A percentile compares a stretch with the other conserved stretches of the same genome.
Evolutionary conservation across 2,888 invertebrate genomes (phyloP).

Genomic region (Ellobium chinense): DNA sequence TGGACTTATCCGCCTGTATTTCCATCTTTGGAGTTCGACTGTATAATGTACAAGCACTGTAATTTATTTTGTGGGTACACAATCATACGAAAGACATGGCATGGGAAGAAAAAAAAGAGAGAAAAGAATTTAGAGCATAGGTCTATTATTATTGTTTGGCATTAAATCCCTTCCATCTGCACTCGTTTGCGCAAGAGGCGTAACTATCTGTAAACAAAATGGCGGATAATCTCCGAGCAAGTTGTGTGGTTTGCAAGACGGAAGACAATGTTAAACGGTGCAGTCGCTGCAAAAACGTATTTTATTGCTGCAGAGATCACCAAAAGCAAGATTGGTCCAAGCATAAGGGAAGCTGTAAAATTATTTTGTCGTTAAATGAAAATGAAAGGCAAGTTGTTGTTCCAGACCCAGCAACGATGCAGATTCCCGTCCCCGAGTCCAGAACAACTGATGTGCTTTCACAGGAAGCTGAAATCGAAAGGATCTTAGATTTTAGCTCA

Average conservation of each 20-base stretch:
- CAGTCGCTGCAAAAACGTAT: constrained; percentile 10
- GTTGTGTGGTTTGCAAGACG: not conserved
- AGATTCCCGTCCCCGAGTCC: not conserved
- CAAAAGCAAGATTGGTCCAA: constrained; percentile 18
- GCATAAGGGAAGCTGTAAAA: not conserved
- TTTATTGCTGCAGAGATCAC: constrained; percentile 22
- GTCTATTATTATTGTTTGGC: too few species aligned
- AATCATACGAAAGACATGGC: too few species aligned
- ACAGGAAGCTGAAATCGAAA: constrained; percentile 15
- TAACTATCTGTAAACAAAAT: constrained; percentile 1
- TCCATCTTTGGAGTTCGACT: too few species aligned
- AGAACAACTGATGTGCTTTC: not conserved
- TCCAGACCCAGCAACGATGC: not conserved
- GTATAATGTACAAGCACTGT: too few species aligned
- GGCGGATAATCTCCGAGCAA: too few species aligned
- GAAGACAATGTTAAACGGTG: constrained; percentile 10
- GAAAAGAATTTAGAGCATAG: too few species aligned
- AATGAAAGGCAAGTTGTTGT: not conserved
- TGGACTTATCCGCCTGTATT: too few species aligned
- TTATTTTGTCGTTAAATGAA: too few species aligned
- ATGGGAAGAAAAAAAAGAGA: too few species aligned
- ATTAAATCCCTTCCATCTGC: too few species aligned
- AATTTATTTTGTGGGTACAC: too few species aligned
- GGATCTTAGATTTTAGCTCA: constrained; percentile 18
- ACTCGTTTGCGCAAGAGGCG: too few species aligned